Conservation (phyloP, 2,797 vertebrate species). For the Falco berigora region DNA sequence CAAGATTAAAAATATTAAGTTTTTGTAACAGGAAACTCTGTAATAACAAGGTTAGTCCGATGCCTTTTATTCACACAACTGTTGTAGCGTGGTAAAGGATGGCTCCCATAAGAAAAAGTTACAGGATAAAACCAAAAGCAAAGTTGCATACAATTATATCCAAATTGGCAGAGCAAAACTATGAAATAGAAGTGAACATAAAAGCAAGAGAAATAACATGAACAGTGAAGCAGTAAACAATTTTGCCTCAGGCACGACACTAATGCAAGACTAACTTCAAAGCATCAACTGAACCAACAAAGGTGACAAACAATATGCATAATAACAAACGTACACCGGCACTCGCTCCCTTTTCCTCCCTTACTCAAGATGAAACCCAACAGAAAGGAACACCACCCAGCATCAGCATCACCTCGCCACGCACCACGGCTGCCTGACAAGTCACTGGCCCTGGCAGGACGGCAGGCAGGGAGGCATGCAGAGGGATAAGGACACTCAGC, state of each 20-base stretch:
- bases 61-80: neutral
- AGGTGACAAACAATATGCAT: conserved; percentile 40
- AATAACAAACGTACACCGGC: neutral
- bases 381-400: neutral
- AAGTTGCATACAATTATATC: neutral
- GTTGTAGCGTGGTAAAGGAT: neutral
- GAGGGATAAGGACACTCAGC: neutral
- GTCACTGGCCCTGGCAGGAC: rapidly evolving
- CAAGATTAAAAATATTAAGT: neutral
- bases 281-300: neutral
- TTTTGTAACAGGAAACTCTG: neutral
- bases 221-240: neutral
- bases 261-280: conserved; percentile 29
- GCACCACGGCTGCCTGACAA: rapidly evolving
- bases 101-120: neutral
- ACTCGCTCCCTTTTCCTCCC: neutral
- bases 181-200: neutral
- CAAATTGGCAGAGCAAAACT: neutral
- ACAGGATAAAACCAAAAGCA: neutral
- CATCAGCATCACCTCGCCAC: rapidly evolving
- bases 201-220: conserved; percentile 23
- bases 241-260: conserved; percentile 29
- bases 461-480: neutral
- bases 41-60: neutral
- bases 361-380: neutral